Percentiles rank a stretch among this genome's conserved stretches.
These are phyloP conservation scores for Diaperis boleti DNA, from an alignment of 2,888 invertebrate species.

Conservation along the genomic window DNA sequence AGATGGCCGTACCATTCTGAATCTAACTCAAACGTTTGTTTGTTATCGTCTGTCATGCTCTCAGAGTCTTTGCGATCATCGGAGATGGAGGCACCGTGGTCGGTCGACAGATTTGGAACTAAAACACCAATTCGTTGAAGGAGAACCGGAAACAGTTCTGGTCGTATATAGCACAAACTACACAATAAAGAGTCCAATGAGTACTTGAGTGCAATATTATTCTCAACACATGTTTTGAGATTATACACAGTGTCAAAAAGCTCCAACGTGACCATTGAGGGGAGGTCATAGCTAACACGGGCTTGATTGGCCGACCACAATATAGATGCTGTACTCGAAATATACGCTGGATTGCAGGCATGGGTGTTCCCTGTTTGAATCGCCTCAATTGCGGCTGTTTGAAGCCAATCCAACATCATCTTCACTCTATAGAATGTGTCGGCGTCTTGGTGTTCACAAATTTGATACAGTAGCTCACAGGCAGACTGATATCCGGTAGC, in stretches of 20 bases:
- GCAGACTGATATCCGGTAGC: conserved; percentile 71
- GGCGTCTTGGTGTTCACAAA: conserved; percentile 75
- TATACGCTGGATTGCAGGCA: conserved; percentile 69
- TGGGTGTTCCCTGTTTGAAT: conserved; percentile 61
- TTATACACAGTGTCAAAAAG: conserved; percentile 82
- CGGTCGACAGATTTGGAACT: conserved; percentile 68
- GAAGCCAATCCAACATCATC: conserved; percentile 82
- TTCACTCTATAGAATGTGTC: conserved; percentile 73
- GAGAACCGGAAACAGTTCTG: conserved; percentile 80
- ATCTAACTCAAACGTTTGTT: conserved; percentile 67
- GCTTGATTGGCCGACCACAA: conserved; percentile 80
- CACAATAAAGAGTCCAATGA: conserved; percentile 89
- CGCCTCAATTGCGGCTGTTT: conserved; percentile 69
- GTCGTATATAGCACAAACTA: conserved; percentile 86
- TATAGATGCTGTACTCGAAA: conserved; percentile 86
- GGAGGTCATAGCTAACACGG: conserved; percentile 73
- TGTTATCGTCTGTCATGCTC: conserved; percentile 79
- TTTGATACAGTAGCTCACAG: conserved; percentile 84
- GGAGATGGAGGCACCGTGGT: conserved; percentile 70
- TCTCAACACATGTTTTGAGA: conserved; percentile 80
- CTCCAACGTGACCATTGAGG: conserved; percentile 77
- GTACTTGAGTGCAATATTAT: conserved; percentile 81
- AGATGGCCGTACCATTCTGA: conserved; percentile 72
- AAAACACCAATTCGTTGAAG: conserved; percentile 79
- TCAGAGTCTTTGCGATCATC: conserved; percentile 72